Conservation (phyloP, 2,113 vertebrate genomes). For the Elachura formosa region DNA sequence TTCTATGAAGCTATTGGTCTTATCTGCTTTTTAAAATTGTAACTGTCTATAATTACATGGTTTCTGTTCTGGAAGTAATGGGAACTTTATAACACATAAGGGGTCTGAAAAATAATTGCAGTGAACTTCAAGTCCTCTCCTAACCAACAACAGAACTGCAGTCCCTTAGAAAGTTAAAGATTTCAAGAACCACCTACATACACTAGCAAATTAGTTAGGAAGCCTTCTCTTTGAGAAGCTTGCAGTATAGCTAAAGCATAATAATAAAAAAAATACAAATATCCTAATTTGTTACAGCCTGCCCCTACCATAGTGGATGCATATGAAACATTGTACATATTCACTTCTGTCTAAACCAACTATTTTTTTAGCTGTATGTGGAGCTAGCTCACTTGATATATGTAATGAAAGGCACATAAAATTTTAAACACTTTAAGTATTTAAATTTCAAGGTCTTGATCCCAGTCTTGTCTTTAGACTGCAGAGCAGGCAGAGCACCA, state of each 20-base stretch:
- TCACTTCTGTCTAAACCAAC: neutral
- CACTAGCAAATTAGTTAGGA: neutral
- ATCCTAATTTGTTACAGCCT: neutral
- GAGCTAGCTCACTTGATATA: neutral
- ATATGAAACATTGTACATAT: neutral
- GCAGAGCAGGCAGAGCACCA: neutral
- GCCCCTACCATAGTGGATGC: neutral
- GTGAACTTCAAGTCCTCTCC: neutral
- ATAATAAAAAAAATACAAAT: neutral
- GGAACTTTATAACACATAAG: neutral
- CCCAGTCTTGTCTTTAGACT: neutral
- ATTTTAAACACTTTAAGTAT: neutral
- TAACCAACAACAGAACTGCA: neutral
- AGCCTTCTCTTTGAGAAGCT: neutral
- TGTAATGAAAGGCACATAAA: neutral
- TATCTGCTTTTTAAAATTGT: neutral
- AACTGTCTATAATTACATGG: neutral
- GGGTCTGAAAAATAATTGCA: neutral
- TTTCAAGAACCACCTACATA: neutral
- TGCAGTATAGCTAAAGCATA: neutral
- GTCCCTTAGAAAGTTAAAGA: neutral
- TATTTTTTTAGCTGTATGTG: neutral
- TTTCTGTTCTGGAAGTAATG: neutral
- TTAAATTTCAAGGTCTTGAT: neutral
- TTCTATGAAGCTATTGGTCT: neutral